phyloP scores from a whole-genome alignment of 2,888 invertebrate genomes.

The Metallyticus violacea region DNA sequence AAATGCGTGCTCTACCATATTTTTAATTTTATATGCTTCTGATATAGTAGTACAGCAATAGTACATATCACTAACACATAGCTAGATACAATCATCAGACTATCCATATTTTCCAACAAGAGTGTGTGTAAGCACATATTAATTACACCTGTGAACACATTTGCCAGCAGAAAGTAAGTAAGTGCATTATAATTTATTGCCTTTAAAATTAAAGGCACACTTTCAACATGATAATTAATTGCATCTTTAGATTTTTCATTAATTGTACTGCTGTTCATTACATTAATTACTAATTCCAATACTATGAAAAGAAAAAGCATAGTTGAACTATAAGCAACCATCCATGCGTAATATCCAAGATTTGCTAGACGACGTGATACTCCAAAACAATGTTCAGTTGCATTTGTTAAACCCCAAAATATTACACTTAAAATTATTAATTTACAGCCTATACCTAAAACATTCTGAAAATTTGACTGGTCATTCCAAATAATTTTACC shows the following conservation, averaged over 20 bases:
- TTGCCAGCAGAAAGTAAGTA: conserved; percentile 77
- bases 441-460: conserved; percentile 29
- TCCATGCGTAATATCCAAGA: conserved; percentile 75
- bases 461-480: conserved; percentile 34
- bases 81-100: conserved; percentile 46
- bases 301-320: conserved; percentile 55
- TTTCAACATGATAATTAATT: conserved; percentile 30
- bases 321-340: conserved; percentile 62
- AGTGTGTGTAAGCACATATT: conserved; percentile 70
- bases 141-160: conserved; percentile 78
- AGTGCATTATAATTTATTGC: conserved; percentile 80
- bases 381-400: conserved; percentile 47
- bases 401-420: conserved; percentile 44
- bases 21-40: conserved; percentile 51
- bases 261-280: background rate
- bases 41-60: conserved; percentile 47
- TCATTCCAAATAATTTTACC: conserved; percentile 50
- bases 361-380: conserved; percentile 82
- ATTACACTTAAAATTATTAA: conserved; percentile 39
- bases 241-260: conserved; percentile 20
- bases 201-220: conserved; percentile 59
- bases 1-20: conserved; percentile 46
- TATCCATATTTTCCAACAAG: conserved; percentile 45
- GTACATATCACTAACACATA: conserved; percentile 56
- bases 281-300: conserved; percentile 48